Evolutionary conservation across 2,113 vertebrate species (phyloP).

Genomic region (Corvus cornix): DNA sequence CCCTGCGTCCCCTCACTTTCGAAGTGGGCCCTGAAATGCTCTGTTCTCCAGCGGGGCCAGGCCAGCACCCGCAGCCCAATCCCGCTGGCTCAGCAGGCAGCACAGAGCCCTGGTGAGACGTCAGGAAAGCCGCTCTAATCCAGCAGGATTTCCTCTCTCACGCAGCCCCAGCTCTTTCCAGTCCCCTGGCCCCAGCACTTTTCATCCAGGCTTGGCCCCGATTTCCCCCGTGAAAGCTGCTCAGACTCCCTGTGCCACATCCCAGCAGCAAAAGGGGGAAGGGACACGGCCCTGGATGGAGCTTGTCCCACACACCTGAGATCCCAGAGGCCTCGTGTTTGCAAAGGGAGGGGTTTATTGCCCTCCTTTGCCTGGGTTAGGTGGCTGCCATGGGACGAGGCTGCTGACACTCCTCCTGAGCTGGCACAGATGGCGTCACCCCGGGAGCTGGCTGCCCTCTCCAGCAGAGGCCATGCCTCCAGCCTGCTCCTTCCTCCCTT

Average conservation of each 20-base stretch:
- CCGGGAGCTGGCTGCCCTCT: not conserved
- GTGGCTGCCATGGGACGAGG: not conserved
- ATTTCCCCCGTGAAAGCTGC: not conserved
- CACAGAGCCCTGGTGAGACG: not conserved
- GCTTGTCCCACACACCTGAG: accelerated
- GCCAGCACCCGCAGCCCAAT: not conserved
- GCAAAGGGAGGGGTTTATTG: not conserved
- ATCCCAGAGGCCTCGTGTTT: not conserved
- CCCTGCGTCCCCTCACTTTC: not conserved
- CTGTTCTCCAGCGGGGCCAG: accelerated
- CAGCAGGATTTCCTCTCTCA: conserved; percentile 34
- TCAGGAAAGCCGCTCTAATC: conserved; percentile 25
- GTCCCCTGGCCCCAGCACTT: not conserved
- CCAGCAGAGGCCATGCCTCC: not conserved
- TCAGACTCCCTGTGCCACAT: accelerated
- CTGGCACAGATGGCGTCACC: not conserved
- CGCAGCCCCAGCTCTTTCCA: not conserved
- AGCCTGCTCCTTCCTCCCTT: not conserved
- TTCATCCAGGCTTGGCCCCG: conserved; percentile 36
- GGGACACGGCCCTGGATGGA: not conserved
- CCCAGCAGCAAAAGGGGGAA: accelerated
- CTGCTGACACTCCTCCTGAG: not conserved
- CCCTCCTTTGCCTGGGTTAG: not conserved
- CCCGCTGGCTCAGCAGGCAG: conserved; percentile 31
- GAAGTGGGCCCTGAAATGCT: not conserved